Percentiles rank a stretch among this genome's conserved stretches.
These are phyloP conservation scores for Villa cingulata DNA, from an alignment of 2,888 invertebrate genomes.

Conservation along the genomic window DNA sequence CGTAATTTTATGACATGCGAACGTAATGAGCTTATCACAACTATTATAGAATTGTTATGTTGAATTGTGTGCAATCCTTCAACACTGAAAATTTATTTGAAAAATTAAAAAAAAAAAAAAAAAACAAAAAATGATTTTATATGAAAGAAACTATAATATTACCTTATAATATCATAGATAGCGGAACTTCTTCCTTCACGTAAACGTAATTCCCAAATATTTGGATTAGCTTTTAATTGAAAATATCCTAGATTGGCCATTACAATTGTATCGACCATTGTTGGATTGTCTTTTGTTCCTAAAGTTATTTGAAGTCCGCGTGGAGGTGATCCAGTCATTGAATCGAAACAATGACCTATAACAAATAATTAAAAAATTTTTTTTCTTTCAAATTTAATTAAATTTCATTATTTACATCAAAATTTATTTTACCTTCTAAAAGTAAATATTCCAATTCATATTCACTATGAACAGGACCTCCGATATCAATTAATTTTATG, in stretches of 20 bases:
- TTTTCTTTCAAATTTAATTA: neutral
- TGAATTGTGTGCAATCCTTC: constrained; percentile 41
- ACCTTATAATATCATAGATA: constrained; percentile 82
- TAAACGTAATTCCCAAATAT: constrained; percentile 81
- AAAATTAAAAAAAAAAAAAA: constrained; percentile 11
- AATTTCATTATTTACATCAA: neutral
- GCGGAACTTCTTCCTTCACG: constrained; percentile 89
- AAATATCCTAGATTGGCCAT: constrained; percentile 99
- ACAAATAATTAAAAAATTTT: neutral
- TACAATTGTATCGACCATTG: constrained; percentile 92
- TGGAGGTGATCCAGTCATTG: constrained; percentile 80
- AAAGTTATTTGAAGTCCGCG: constrained; percentile 93
- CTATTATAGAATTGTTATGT: constrained; percentile 26
- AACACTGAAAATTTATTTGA: constrained; percentile 24
- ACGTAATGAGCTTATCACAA: constrained; percentile 38
- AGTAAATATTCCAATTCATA: constrained; percentile 91
- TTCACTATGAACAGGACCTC: constrained; percentile 80
- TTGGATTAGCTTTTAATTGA: constrained; percentile 94
- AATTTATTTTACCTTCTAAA: constrained; percentile 62
- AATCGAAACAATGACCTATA: constrained; percentile 81
- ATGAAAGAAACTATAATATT: constrained; percentile 11
- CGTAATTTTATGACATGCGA: constrained; percentile 84
- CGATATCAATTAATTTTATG: constrained; percentile 85
- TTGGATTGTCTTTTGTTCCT: constrained; percentile 65
- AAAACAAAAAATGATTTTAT: neutral